phyloP scores from a whole-genome alignment of 2,888 invertebrate genomes.

The Parnassius apollo region DNA sequence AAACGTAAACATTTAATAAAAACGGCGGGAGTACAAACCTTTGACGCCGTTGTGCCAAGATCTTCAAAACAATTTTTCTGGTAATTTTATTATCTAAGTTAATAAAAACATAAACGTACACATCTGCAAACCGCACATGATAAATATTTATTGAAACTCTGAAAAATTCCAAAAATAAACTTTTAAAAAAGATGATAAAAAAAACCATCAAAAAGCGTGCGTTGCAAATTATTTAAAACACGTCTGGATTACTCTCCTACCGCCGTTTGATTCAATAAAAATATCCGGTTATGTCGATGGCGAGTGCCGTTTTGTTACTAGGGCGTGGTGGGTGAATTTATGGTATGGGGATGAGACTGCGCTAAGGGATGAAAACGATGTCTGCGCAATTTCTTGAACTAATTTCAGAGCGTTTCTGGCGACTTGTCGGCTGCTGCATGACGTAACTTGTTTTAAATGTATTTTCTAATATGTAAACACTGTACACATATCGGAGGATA shows the following conservation, averaged over 20 bases:
- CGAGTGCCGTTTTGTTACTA: constrained; percentile 36
- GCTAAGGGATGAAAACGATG: constrained; percentile 33
- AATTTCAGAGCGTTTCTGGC: constrained; percentile 43
- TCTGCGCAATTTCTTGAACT: constrained; percentile 47
- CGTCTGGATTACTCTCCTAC: constrained; percentile 10
- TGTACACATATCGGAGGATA: background rate
- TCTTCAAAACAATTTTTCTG: background rate
- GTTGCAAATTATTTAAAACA: constrained; percentile 8
- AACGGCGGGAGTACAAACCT: constrained; percentile 15
- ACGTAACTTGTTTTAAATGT: constrained; percentile 36
- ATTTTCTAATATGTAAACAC: background rate
- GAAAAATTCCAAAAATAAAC: background rate
- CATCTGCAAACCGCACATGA: background rate
- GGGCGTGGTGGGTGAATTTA: constrained; percentile 37
- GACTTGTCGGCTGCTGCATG: constrained; percentile 47
- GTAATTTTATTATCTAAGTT: background rate
- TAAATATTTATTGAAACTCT: background rate
- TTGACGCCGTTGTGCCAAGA: constrained; percentile 3
- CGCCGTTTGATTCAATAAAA: constrained; percentile 23
- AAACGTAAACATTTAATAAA: constrained; percentile 2
- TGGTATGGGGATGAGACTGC: constrained; percentile 42
- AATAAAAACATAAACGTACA: background rate
- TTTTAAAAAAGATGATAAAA: background rate
- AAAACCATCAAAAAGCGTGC: background rate
- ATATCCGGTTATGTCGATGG: constrained; percentile 20